phyloP scores from a whole-genome alignment of 2,888 invertebrate species.

The Calameuta idolon region DNA sequence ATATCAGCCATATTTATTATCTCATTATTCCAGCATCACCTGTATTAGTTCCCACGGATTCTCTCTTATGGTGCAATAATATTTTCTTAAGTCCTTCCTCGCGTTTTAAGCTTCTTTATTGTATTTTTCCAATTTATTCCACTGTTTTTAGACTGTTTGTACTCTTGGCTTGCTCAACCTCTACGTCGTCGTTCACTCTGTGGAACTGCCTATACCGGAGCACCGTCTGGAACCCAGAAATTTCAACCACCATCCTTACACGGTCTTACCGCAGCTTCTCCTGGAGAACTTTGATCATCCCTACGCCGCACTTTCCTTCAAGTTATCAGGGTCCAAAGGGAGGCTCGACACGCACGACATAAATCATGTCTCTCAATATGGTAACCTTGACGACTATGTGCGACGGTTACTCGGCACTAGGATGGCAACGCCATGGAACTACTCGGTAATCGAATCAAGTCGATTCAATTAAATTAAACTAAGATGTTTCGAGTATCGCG shows the following conservation, averaged over 20 bases:
- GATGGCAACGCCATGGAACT: not conserved
- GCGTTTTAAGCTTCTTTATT: not conserved
- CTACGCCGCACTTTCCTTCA: conserved; percentile 20
- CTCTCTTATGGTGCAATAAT: not conserved
- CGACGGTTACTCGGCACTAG: not conserved
- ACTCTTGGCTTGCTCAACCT: conserved; percentile 17
- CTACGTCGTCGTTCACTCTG: conserved; percentile 23
- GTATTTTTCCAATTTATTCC: not conserved
- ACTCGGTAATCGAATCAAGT: not conserved
- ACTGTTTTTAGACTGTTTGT: not conserved
- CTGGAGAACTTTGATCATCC: conserved; percentile 31
- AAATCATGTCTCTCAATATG: conserved; percentile 3
- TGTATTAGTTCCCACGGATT: not conserved
- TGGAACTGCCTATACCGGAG: conserved; percentile 52
- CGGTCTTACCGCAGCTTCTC: conserved; percentile 6
- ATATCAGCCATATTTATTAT: not conserved
- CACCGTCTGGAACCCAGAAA: conserved; percentile 62
- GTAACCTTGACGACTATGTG: conserved; percentile 2
- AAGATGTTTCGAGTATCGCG: not conserved
- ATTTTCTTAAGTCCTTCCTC: not conserved
- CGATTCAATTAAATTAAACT: not conserved
- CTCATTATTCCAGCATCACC: not conserved
- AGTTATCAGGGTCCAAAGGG: not conserved
- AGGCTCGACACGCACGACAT: not conserved
- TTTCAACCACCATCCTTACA: conserved; percentile 66